phyloP scores from a whole-genome alignment of 2,888 invertebrate species.

The Sinotaia quadrata region DNA sequence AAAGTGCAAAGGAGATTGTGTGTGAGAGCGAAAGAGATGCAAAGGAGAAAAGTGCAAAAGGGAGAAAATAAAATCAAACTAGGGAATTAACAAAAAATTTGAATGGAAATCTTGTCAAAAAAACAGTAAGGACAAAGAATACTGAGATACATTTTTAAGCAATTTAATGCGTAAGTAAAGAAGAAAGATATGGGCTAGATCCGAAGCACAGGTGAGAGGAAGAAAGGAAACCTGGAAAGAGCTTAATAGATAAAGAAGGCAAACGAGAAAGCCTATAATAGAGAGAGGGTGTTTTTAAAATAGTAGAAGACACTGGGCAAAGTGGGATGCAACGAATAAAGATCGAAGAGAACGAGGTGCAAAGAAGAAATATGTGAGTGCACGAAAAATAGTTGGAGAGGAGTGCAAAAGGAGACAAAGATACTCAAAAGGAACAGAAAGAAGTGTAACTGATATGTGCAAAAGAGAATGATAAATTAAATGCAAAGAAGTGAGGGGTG shows the following conservation, averaged over 20 bases:
- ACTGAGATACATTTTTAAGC: too few species aligned
- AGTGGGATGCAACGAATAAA: too few species aligned
- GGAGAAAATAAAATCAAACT: too few species aligned
- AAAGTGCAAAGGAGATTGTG: background rate
- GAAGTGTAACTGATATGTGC: background rate
- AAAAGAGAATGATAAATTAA: background rate
- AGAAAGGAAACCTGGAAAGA: constrained; percentile 1
- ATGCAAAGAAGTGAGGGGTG: background rate
- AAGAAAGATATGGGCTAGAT: too few species aligned
- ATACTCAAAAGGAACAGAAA: background rate
- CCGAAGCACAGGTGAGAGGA: too few species aligned
- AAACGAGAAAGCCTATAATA: background rate
- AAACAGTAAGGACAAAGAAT: too few species aligned
- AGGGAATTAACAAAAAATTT: too few species aligned
- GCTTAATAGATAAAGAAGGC: background rate
- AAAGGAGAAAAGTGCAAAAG: background rate
- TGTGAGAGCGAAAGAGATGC: background rate
- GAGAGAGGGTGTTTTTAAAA: background rate
- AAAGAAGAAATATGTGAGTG: too few species aligned
- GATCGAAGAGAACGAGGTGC: too few species aligned
- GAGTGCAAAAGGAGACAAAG: constrained; percentile 1
- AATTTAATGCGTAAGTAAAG: too few species aligned
- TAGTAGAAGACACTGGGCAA: background rate
- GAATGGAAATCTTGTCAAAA: too few species aligned
- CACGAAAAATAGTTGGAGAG: background rate